A percentile compares a stretch with the other conserved stretches of the same genome.
Conservation (phyloP, 2,113 vertebrate genomes). For the Fregetta grallaria region DNA sequence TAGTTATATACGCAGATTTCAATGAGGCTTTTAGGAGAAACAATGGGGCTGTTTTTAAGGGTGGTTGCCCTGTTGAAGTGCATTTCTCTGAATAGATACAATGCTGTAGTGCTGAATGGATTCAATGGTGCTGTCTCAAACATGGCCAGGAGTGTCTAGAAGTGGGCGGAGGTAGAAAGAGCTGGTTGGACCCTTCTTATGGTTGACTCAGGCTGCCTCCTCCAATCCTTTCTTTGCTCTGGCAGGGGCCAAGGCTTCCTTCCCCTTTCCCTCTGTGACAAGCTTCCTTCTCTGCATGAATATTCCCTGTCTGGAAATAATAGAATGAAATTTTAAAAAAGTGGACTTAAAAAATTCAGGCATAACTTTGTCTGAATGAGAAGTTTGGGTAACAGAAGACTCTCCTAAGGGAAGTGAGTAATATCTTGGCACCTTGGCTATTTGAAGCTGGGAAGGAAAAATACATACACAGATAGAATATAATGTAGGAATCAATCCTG, state of each 20-base stretch:
- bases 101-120: constrained; percentile 57
- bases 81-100: constrained; percentile 52
- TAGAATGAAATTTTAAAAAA: neutral
- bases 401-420: neutral
- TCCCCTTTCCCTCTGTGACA: neutral
- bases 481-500: constrained; percentile 60
- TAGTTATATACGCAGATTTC: constrained; percentile 44
- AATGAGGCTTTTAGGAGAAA: constrained; percentile 58
- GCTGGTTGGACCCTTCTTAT: constrained; percentile 28
- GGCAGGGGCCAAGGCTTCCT: neutral
- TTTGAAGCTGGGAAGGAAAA: constrained; percentile 35
- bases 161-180: constrained; percentile 59
- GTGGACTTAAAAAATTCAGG: neutral
- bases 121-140: constrained; percentile 64
- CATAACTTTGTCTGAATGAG: neutral
- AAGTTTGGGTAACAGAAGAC: neutral
- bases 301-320: neutral
- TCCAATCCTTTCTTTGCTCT: constrained; percentile 39
- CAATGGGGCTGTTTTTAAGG: constrained; percentile 58
- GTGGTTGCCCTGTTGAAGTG: constrained; percentile 53
- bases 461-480: constrained; percentile 23
- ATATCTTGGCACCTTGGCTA: neutral
- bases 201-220: constrained; percentile 40
- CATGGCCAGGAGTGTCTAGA: constrained; percentile 59
- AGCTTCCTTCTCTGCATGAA: neutral